Conservation (phyloP, 2,113 vertebrate genomes). For the Datnioides undecimradiatus region DNA sequence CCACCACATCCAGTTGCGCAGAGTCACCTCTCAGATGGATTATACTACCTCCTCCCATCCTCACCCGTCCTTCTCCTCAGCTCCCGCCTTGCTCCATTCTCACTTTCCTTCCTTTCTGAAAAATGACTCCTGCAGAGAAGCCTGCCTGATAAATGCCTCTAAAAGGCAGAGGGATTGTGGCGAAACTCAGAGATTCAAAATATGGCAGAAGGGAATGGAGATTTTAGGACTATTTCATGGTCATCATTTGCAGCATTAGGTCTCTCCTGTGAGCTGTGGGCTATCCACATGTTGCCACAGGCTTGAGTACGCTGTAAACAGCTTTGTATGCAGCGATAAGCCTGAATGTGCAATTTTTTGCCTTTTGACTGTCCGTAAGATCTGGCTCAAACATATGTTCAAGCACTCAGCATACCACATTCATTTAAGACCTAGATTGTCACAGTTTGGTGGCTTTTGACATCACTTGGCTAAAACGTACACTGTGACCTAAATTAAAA, state of each 20-base stretch:
- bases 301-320: not conserved
- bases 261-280: constrained; percentile 13
- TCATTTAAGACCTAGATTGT: constrained; percentile 5
- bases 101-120: constrained; percentile 38
- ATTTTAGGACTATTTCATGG: constrained; percentile 38
- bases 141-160: constrained; percentile 59
- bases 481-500: constrained; percentile 48
- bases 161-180: constrained; percentile 38
- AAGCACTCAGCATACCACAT: constrained; percentile 6
- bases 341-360: not conserved
- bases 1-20: constrained; percentile 29
- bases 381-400: not conserved
- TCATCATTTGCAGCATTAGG: constrained; percentile 12
- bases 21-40: constrained; percentile 66
- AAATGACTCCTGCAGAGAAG: constrained; percentile 57
- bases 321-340: constrained; percentile 12
- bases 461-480: constrained; percentile 32
- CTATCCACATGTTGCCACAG: constrained; percentile 17
- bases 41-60: constrained; percentile 32
- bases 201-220: constrained; percentile 32
- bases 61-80: constrained; percentile 45
- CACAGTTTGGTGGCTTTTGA: constrained; percentile 8
- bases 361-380: not conserved
- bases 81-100: constrained; percentile 41
- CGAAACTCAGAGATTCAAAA: constrained; percentile 30